Conservation (phyloP, 2,888 invertebrate species). For the Dromius quadrimaculatus region DNA sequence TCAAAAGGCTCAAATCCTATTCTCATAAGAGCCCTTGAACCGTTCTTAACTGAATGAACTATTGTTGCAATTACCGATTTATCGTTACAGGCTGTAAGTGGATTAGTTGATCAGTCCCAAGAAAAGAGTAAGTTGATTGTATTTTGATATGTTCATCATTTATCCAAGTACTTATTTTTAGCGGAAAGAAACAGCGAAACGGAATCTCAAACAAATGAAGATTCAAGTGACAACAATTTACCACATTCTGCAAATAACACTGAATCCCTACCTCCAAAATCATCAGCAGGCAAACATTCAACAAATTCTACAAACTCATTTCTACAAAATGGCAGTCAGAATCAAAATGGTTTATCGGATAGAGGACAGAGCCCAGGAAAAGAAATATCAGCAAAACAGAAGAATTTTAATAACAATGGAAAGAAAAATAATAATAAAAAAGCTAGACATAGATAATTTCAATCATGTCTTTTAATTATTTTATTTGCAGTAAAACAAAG, state of each 20-base stretch:
- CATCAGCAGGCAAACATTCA: slow-evolving; percentile 64
- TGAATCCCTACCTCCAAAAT: slow-evolving; percentile 62
- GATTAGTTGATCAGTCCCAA: slow-evolving; percentile 80
- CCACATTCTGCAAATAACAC: slow-evolving; percentile 66
- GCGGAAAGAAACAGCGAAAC: slow-evolving; percentile 89
- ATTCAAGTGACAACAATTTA: slow-evolving; percentile 75
- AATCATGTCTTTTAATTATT: slow-evolving; percentile 9
- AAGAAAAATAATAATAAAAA: slow-evolving; percentile 87
- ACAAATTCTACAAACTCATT: slow-evolving; percentile 60
- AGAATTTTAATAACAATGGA: slow-evolving; percentile 69
- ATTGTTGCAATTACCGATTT: slow-evolving; percentile 55
- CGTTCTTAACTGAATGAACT: neutral
- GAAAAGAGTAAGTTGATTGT: slow-evolving; percentile 78
- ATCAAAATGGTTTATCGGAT: slow-evolving; percentile 63
- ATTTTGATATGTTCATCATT: no score
- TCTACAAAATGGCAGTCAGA: slow-evolving; percentile 61
- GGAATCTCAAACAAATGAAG: slow-evolving; percentile 86
- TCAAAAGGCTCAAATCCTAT: no score
- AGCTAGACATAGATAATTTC: slow-evolving; percentile 80
- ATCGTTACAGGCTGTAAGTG: slow-evolving; percentile 82
- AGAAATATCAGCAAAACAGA: slow-evolving; percentile 77
- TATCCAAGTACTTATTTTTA: slow-evolving; percentile 62
- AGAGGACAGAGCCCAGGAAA: slow-evolving; percentile 66
- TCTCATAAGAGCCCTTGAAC: no score
- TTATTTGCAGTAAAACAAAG: neutral